These are phyloP conservation scores for zebrafish (Danio rerio) DNA, from an alignment of 2,113 vertebrate species.

Conservation along the genomic window GRCz12tu NC_133198.1:20976001-20976500, in stretches of 20 bases:
- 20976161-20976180: constrained; percentile 18
- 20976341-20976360: too few species aligned
- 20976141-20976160: constrained; percentile 32
- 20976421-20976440: too few species aligned
- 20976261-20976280: background rate
- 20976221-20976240: background rate
- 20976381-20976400: too few species aligned
- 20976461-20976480: too few species aligned
- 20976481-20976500: too few species aligned
- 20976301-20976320: background rate
- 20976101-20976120: constrained; percentile 54
- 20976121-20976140: constrained; percentile 43
- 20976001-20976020: constrained; percentile 33
- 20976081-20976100: constrained; percentile 45
- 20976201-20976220: constrained; percentile 28
- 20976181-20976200: constrained; percentile 34
- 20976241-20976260: constrained; percentile 11
- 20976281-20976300: background rate
- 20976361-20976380: too few species aligned
- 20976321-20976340: background rate
- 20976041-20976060: constrained; percentile 27
- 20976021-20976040: constrained; percentile 55
- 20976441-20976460: too few species aligned
- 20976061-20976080: constrained; percentile 36
- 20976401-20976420: too few species aligned